Percentiles rank a stretch among this genome's conserved stretches.
These are phyloP conservation scores for Dicerorhinus sumatrensis DNA, from an alignment of 2,113 vertebrate species.

Conservation along the genomic window DNA sequence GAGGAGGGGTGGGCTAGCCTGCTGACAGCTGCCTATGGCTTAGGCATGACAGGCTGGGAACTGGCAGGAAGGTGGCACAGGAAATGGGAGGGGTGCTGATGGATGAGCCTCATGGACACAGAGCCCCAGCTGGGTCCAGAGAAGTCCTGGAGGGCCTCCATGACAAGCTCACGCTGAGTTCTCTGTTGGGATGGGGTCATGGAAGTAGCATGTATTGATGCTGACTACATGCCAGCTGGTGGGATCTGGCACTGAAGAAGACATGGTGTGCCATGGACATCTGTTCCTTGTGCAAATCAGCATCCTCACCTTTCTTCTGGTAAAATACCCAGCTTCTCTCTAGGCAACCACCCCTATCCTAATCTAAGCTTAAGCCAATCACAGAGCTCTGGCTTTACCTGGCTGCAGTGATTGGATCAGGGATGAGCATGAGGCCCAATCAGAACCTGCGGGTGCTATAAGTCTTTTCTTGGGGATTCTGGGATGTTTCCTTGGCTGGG, in stretches of 20 bases:
- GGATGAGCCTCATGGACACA: neutral
- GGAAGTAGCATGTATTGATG: neutral
- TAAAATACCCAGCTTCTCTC: neutral
- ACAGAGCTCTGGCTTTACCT: neutral
- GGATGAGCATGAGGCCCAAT: neutral
- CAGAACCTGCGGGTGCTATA: neutral
- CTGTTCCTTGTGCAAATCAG: neutral
- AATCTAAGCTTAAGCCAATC: neutral
- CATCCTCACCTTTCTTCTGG: neutral
- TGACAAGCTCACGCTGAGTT: neutral
- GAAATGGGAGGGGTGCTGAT: neutral
- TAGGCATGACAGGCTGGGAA: neutral
- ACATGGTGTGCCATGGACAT: neutral
- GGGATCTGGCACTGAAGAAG: neutral
- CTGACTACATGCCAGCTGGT: neutral
- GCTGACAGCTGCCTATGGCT: slow-evolving; percentile 66
- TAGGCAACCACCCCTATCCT: neutral
- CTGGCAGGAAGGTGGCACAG: neutral
- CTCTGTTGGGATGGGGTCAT: neutral
- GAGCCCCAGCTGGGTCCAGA: neutral
- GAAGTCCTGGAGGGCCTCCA: neutral
- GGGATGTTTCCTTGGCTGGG: neutral
- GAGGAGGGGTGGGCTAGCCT: slow-evolving; percentile 62
- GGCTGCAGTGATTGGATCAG: neutral
- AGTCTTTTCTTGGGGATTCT: neutral